Base-by-base conservation (phyloP, 2,113 vertebrate species). In the Caracal caracal region DNA sequence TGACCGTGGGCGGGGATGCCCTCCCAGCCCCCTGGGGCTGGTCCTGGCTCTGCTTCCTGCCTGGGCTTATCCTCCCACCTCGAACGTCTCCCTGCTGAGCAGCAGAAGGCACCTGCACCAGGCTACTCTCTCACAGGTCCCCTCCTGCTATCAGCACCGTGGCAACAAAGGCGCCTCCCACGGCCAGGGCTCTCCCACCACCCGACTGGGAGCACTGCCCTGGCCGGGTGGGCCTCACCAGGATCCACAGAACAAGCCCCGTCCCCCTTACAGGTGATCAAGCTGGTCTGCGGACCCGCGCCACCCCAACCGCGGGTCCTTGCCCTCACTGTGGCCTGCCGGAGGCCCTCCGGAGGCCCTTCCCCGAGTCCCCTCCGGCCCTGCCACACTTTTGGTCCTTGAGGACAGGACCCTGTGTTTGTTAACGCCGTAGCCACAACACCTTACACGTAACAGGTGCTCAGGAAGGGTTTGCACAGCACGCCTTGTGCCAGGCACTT, bases 171-270 rank as follows among this genome's bases (percentile, higher is more conserved):
- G 13, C 1, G 2, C 17, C 33, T 81, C 71, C 82, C 24, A 12
- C 53, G 40, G 56, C 47, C 1, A 1, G 1, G 53, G 20, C 68
- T 63, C 20, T 56, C 56, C 35, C 59, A 7, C 24, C 10, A 4
- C 24, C 53, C 49, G 22, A 59, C 63, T 83, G 65, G 22, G 24
- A 43, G 37, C 24, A 8, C 37, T 43, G 24, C 40, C 24, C 13
- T 24, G 5, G 59, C 33, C 66, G 19, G 51, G 47, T 28, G 0
- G 1, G 79, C 35, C 71, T 79, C 17, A 37, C 0, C 0, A 59
- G 20, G 56, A 68, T 20, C 49, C 26, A 17, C 33, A 33, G 80
- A 76, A 40, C 17, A 35, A 35, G 49, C 3, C 43, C 24, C 9
- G 6, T 6, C 56, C 35, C 20, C 6, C 26, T 56, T 79, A 43